Conservation (phyloP, 2,888 invertebrate genomes). For the Caenorhabditis doughertyi region DNA sequence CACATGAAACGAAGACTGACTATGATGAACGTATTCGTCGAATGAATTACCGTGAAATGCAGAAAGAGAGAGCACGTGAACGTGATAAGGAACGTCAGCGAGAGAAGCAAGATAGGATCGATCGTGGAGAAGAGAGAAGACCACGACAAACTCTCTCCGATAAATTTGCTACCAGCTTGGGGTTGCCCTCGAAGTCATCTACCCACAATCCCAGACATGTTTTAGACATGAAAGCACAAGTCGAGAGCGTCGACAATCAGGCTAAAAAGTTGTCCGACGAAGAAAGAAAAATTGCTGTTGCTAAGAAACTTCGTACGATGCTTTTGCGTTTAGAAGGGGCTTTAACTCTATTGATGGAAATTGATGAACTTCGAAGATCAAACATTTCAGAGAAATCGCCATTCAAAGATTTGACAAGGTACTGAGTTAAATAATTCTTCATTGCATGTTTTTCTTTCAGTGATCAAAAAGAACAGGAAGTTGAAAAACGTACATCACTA, state of each 20-base stretch:
- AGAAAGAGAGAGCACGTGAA: conserved; percentile 61
- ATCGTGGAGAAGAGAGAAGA: conserved; percentile 56
- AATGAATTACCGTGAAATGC: conserved; percentile 62
- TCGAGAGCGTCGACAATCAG: conserved; percentile 40
- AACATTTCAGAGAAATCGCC: conserved; percentile 27
- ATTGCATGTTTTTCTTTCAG: conserved; percentile 28
- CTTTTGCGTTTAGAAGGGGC: conserved; percentile 79
- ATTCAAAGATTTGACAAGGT: conserved; percentile 47
- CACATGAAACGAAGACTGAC: conserved; percentile 47
- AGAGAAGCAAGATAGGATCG: conserved; percentile 47
- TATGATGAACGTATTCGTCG: conserved; percentile 46
- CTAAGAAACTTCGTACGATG: conserved; percentile 76
- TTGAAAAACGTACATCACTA: conserved; percentile 31
- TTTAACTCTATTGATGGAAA: conserved; percentile 72
- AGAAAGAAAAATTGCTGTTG: conserved; percentile 53
- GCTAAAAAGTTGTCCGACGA: conserved; percentile 51
- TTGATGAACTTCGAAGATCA: conserved; percentile 64
- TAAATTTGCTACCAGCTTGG: conserved; percentile 67
- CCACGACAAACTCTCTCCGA: conserved; percentile 55
- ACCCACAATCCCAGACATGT: conserved; percentile 77
- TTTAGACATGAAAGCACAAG: conserved; percentile 56
- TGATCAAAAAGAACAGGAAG: conserved; percentile 53
- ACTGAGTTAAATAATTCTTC: not conserved
- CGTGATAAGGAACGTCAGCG: conserved; percentile 50
- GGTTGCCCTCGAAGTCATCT: conserved; percentile 67